Percentiles rank a stretch among this genome's conserved stretches.
These are phyloP conservation scores for Anticlea derivata DNA, from an alignment of 2,888 invertebrate genomes.

Conservation along the genomic window DNA sequence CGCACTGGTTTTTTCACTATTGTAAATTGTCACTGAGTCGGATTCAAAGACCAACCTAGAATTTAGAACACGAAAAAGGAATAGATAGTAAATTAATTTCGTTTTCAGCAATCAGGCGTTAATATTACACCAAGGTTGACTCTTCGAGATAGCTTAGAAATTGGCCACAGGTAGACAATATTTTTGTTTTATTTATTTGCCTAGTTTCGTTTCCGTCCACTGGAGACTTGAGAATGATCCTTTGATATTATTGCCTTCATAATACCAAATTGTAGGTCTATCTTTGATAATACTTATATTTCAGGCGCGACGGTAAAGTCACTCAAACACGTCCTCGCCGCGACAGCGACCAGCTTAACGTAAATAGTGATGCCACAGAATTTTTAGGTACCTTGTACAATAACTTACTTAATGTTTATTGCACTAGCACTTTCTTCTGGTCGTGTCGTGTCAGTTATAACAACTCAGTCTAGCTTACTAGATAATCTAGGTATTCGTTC, in stretches of 20 bases:
- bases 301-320: conserved; percentile 39
- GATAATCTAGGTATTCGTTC: too few species aligned
- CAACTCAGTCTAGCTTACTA: too few species aligned
- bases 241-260: background rate
- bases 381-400: conserved; percentile 38
- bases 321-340: conserved; percentile 28
- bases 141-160: conserved; percentile 68
- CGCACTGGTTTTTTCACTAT: too few species aligned
- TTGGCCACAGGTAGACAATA: conserved; percentile 61
- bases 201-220: too few species aligned
- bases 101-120: conserved; percentile 52
- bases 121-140: conserved; percentile 47
- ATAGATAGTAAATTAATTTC: conserved; percentile 29
- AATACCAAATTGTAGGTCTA: too few species aligned
- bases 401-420: too few species aligned
- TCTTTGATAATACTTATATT: too few species aligned
- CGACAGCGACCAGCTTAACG: conserved; percentile 10
- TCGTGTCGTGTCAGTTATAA: too few species aligned
- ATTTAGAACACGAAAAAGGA: background rate
- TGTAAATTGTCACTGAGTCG: too few species aligned
- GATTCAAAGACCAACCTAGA: background rate
- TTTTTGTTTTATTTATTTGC: conserved; percentile 31
- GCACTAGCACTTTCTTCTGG: too few species aligned
- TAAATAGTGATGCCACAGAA: conserved; percentile 23
- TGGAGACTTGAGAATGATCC: too few species aligned